Evolutionary conservation across 2,797 vertebrate genomes (phyloP).

Genomic region (Botia kubotai): DNA sequence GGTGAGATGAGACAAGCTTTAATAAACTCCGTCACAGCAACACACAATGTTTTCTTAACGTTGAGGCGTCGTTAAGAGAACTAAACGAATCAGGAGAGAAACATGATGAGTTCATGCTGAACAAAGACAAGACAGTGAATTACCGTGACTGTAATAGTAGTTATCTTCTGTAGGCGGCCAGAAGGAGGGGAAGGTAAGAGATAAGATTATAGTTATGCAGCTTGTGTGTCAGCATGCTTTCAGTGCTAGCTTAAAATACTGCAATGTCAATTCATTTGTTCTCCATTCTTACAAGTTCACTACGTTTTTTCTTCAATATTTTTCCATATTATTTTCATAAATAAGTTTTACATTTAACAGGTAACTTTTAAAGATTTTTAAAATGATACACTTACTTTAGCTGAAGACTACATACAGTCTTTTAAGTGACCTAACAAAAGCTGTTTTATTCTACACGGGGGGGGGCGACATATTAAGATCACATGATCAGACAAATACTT

Average conservation of each 20-base stretch:
- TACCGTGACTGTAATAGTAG: slow-evolving; percentile 99
- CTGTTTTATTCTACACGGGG: not conserved
- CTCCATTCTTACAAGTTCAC: not conserved
- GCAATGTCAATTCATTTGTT: too few relatives aligned
- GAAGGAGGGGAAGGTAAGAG: slow-evolving; percentile 74
- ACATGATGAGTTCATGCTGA: slow-evolving; percentile 67
- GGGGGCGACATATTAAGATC: not conserved
- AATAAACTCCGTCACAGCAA: slow-evolving; percentile 3
- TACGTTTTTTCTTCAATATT: not conserved
- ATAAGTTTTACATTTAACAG: too few relatives aligned
- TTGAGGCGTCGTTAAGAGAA: slow-evolving; percentile 4
- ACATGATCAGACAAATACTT: not conserved
- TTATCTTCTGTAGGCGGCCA: slow-evolving; percentile 94
- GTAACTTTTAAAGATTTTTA: too few relatives aligned
- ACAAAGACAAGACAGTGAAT: slow-evolving; percentile 76
- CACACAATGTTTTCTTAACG: slow-evolving; percentile 17
- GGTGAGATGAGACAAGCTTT: slow-evolving; percentile 24
- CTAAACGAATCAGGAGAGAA: slow-evolving; percentile 23
- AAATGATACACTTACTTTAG: too few relatives aligned
- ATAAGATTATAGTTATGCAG: slow-evolving; percentile 68
- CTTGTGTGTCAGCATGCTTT: slow-evolving; percentile 28
- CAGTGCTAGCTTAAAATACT: not conserved
- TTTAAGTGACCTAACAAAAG: not conserved
- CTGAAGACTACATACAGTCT: too few relatives aligned
- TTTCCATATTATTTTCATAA: too few relatives aligned